Evolutionary conservation across 2,797 vertebrate species (phyloP).

Genomic region (Yasuhikotakia modesta): DNA sequence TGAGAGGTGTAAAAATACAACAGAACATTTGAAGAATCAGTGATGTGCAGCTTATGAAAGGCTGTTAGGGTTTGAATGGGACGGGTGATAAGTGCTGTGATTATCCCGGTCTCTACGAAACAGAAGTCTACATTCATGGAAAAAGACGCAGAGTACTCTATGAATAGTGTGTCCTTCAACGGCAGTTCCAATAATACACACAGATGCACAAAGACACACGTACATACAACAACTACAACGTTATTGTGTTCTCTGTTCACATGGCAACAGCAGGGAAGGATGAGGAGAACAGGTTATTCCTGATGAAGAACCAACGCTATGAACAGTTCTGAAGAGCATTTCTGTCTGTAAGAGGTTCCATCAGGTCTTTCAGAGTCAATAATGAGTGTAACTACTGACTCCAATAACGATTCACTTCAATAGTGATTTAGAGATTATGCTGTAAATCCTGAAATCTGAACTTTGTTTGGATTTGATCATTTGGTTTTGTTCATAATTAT

Average conservation of each 20-base stretch:
- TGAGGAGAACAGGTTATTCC: background rate
- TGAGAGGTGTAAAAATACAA: constrained; percentile 6
- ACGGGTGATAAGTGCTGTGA: background rate
- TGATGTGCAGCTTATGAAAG: background rate
- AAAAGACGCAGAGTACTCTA: background rate
- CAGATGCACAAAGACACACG: background rate
- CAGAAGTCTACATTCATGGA: background rate
- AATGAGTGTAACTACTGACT: too few species aligned
- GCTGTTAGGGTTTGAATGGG: background rate
- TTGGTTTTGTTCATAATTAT: too few species aligned
- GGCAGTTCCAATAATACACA: background rate
- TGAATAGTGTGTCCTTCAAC: constrained; percentile 17
- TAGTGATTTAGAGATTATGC: too few species aligned
- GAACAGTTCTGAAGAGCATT: background rate
- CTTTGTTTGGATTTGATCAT: too few species aligned
- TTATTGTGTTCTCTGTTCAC: constrained; percentile 17
- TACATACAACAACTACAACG: background rate
- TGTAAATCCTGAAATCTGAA: too few species aligned
- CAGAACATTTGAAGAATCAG: background rate
- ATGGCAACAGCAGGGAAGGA: constrained; percentile 8
- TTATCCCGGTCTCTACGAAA: background rate
- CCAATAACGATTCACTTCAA: too few species aligned
- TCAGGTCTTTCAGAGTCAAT: background rate
- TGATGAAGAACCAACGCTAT: background rate
- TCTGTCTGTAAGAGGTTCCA: background rate